Base-by-base conservation (phyloP, 2,888 invertebrate species). In the Stenoptilia bipunctidactyla region DNA sequence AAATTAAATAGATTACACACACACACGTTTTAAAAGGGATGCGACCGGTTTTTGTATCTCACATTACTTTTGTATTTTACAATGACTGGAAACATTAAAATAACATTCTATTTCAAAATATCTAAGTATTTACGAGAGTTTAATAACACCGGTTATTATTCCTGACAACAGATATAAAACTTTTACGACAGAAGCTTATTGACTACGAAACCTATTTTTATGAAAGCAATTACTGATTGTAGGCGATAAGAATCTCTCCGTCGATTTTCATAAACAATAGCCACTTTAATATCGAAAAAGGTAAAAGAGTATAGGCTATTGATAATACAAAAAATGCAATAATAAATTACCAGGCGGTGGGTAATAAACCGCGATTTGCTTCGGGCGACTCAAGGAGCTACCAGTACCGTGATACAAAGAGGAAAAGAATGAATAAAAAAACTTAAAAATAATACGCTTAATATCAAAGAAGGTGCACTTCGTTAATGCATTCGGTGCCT, bases 271-370 rank as follows among this genome's bases (percentile, higher is more conserved):
- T 79, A 79, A 80, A 83, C 82, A 83, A 83, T 83, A 74, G 75
- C 73, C 69, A 66, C 79, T 83, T 79, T 82, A 77, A 79, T 80
- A 76, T 72, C 66, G 63, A 61, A 76, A 80, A 71, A 71, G 67
- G 67, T 67, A 64, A 52, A 74, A 73, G 67, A 72, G 60, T 61
- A 58, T 62, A 60, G 63, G 77, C 77, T 77, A 82, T 83, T 83
- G 82, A 83, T 83, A 83, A 82, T 82, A 71, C 74, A 82, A 83
- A 82, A 83, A 82, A 80, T 70, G 70, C 71, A 75, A 82, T 75
- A 80, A 82, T 82, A 83, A 82, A 83, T 82, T 79, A 77, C 72
- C 61, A 51, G 55, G 68, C 73, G 73, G 76, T 70, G 67, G 69
- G 80, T 73, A 74, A 79, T 82, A 82, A 77, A 80, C 68, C 68